Conservation (phyloP, 2,888 invertebrate species). For the Hydrotaea diabolus region DNA sequence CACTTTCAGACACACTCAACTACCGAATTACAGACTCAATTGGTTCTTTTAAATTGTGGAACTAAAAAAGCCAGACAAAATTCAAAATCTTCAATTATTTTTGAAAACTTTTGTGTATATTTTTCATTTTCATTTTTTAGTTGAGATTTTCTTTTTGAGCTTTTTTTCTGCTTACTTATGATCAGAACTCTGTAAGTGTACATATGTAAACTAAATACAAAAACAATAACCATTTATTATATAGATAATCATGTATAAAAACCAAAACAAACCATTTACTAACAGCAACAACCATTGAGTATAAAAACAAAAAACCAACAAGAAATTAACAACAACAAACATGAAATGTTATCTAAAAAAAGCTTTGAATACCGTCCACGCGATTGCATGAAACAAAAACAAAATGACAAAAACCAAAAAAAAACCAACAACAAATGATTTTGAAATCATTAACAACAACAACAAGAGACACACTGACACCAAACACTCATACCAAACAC, state of each 20-base stretch:
- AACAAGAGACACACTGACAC: conserved; percentile 3
- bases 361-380: conserved; percentile 75
- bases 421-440: conserved; percentile 16
- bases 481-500: conserved; percentile 22
- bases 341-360: conserved; percentile 71
- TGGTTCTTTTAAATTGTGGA: too few relatives aligned
- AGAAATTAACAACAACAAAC: conserved; percentile 50
- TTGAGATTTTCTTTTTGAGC: conserved; percentile 34
- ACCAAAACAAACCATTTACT: conserved; percentile 34
- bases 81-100: neutral
- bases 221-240: conserved; percentile 54
- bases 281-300: conserved; percentile 15
- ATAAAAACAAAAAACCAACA: neutral
- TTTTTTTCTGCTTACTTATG: conserved; percentile 47
- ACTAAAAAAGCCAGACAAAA: neutral
- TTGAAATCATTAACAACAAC: conserved; percentile 23
- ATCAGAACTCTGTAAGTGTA: conserved; percentile 53
- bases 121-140: conserved; percentile 23
- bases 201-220: conserved; percentile 65
- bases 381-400: conserved; percentile 68
- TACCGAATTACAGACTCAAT: too few relatives aligned
- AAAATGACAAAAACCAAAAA: conserved; percentile 72
- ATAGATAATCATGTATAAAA: conserved; percentile 63
- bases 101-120: too few relatives aligned
- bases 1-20: neutral